Evolutionary conservation across 2,888 invertebrate genomes (phyloP), one percentile per base, ranked within the genome.

Genomic region (Aphelenchoides bicaudatus): DNA sequence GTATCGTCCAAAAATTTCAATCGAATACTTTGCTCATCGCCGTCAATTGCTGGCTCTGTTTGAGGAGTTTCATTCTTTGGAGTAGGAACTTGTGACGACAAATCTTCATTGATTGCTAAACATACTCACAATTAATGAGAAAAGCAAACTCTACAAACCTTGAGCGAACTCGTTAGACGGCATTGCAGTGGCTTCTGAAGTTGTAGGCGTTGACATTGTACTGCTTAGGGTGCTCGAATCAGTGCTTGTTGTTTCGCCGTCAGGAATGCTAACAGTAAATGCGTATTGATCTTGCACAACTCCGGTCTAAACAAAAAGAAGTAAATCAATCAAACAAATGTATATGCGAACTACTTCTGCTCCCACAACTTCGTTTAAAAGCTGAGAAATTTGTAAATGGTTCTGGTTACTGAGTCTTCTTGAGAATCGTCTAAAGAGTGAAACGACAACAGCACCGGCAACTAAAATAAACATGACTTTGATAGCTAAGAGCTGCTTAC

Each of bases 1-100:
- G 79, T 79, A 47, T 82, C 82, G 67, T 82, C 80, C 57, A 82
- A 62, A 65, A 81, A 82, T 63, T 82, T 82, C 34, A 78, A 56
- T 23, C 39, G 31, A 23, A 63, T 56, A 29, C 47, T 58, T 19
- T 34, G 25, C 21, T 19, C 39, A 21, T 49, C 19, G 19, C 8
- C 48, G 39, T 48, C 21, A 16, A 46, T 46, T n/a, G 16, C 23
- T 21, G n/a, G n/a, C 16, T n/a, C 19, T 46, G 2, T 46, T 46
- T 21, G 19, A 25, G 19, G 19, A 34, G 13, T 34, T n/a, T n/a
- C n/a, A n/a, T n/a, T n/a, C n/a, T 13, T 13, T 34, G 34, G 34
- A 13, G 34, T 34, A 13, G 34, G 13, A 13, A 34, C 16, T 34
- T 34, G 34, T 13, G 13, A 34, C 16, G 16, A 34, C 16, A 34